Evolutionary conservation across 2,888 invertebrate genomes (phyloP).

Genomic region (Zygogramma bicolorata): DNA sequence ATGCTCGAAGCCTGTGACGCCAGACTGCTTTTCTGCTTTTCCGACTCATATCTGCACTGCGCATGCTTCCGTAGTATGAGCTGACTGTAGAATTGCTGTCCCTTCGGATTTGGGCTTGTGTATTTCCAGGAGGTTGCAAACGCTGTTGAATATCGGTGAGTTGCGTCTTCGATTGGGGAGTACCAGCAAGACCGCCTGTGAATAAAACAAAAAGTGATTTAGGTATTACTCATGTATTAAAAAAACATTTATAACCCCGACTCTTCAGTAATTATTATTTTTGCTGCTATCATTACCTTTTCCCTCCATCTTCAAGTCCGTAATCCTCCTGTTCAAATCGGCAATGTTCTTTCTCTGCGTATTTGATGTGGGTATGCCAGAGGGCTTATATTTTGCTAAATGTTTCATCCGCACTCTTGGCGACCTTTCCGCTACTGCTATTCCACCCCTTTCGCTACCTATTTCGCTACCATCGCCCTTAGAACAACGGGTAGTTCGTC

Average conservation of each 20-base stretch:
- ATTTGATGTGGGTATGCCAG: slow-evolving; percentile 66
- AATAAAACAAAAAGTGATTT: too few species aligned
- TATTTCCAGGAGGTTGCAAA: slow-evolving; percentile 64
- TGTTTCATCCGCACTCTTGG: slow-evolving; percentile 72
- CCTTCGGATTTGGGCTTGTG: slow-evolving; percentile 73
- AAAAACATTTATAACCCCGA: too few species aligned
- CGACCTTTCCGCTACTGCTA: slow-evolving; percentile 58
- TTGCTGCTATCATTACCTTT: slow-evolving; percentile 9
- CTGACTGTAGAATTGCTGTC: slow-evolving; percentile 95
- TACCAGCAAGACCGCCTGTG: slow-evolving; percentile 46
- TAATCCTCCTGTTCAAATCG: slow-evolving; percentile 78
- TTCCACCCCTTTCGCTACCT: slow-evolving; percentile 56
- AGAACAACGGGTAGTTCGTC: slow-evolving; percentile 83
- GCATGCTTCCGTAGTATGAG: slow-evolving; percentile 93
- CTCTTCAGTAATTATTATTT: not conserved
- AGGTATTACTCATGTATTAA: too few species aligned
- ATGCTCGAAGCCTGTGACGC: slow-evolving; percentile 69
- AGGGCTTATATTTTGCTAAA: slow-evolving; percentile 72
- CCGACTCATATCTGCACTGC: slow-evolving; percentile 76
- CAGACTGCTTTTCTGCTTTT: slow-evolving; percentile 79
- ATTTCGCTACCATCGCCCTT: slow-evolving; percentile 86
- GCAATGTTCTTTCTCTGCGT: slow-evolving; percentile 69
- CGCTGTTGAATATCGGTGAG: slow-evolving; percentile 71
- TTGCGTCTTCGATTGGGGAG: slow-evolving; percentile 60
- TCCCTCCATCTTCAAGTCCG: slow-evolving; percentile 79